Evolutionary conservation across 1,140 invertebrate species (phyloP).

Genomic region (Apis dorsata): DNA sequence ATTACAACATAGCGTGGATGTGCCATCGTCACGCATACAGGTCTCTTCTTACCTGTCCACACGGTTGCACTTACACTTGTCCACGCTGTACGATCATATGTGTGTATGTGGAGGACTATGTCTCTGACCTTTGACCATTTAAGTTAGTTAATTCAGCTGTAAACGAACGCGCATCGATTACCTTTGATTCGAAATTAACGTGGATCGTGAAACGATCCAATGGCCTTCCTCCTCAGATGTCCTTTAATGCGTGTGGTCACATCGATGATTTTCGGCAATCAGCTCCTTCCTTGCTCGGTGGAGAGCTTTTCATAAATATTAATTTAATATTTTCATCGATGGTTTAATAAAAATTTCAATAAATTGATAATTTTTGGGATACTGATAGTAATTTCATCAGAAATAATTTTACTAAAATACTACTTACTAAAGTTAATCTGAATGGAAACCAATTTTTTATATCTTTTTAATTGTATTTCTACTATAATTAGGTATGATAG

Average conservation of each 20-base stretch:
- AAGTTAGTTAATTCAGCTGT: background rate
- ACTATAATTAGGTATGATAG: no score
- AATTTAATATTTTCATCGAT: no score
- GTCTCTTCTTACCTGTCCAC: conserved; percentile 5
- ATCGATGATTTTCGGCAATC: background rate
- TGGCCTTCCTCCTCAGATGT: background rate
- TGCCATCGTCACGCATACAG: conserved; percentile 11
- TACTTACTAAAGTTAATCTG: no score
- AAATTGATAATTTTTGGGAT: no score
- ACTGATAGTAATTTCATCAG: no score
- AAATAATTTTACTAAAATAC: no score
- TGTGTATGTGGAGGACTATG: background rate
- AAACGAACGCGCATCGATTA: background rate
- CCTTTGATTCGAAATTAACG: background rate
- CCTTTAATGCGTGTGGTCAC: background rate
- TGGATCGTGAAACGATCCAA: background rate
- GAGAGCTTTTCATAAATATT: no score
- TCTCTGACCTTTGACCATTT: conserved; percentile 13
- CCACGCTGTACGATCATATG: background rate
- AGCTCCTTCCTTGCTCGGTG: background rate
- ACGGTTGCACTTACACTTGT: background rate
- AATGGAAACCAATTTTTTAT: no score
- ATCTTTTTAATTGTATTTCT: no score
- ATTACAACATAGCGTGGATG: conserved; percentile 44
- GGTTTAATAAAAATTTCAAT: no score